phyloP scores from a whole-genome alignment of 1,140 invertebrate genomes.

The Eufriesea mexicana region DNA sequence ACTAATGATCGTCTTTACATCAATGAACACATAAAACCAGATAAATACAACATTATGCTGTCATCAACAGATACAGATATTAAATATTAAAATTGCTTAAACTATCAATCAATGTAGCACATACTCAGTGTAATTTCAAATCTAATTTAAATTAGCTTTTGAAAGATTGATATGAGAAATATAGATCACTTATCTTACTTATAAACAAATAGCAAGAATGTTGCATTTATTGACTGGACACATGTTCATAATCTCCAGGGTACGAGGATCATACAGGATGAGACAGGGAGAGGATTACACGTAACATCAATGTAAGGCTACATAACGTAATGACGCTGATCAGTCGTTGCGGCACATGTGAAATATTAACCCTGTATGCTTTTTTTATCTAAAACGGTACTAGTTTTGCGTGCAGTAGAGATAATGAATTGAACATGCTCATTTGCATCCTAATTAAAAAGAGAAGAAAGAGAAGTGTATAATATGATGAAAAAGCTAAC shows the following conservation, averaged over 20 bases:
- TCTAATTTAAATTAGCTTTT: not conserved
- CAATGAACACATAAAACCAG: slow-evolving; percentile 30
- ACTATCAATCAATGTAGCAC: not conserved
- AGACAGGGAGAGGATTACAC: not conserved
- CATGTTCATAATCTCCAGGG: not conserved
- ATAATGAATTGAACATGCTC: slow-evolving; percentile 37
- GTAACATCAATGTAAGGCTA: slow-evolving; percentile 82
- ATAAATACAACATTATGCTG: slow-evolving; percentile 27
- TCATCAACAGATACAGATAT: not conserved
- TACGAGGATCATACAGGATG: not conserved
- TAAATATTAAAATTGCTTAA: not conserved
- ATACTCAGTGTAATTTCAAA: too few relatives aligned
- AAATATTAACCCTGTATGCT: slow-evolving; percentile 77
- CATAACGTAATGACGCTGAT: slow-evolving; percentile 80
- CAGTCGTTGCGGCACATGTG: slow-evolving; percentile 81
- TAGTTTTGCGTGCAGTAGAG: slow-evolving; percentile 46
- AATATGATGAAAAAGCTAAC: slow-evolving; percentile 70
- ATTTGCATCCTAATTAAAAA: slow-evolving; percentile 13
- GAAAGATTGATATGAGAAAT: too few relatives aligned
- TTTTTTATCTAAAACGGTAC: slow-evolving; percentile 18
- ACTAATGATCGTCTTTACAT: slow-evolving; percentile 52
- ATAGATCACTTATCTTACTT: not conserved
- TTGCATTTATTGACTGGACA: not conserved
- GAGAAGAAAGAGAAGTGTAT: not conserved
- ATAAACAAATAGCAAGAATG: not conserved